A percentile compares a stretch with the other conserved stretches of the same genome.
Conservation (phyloP, 2,797 vertebrate genomes). For the Centroberyx gerrardi region DNA sequence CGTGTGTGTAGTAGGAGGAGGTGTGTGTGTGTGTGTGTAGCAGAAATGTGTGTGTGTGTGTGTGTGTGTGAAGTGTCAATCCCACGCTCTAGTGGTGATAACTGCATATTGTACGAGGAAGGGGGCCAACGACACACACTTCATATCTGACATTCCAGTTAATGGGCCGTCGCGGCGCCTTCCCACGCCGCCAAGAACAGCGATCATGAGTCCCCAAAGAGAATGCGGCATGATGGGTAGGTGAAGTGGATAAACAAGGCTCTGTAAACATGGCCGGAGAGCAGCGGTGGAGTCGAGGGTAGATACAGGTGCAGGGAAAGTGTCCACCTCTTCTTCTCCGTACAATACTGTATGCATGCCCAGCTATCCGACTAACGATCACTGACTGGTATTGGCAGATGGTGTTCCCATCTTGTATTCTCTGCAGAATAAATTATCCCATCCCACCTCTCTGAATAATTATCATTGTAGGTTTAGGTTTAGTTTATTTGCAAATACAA, state of each 20-base stretch:
- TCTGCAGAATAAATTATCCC: too few relatives aligned
- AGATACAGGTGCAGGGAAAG: not conserved
- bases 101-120: slow-evolving; percentile 50
- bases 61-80: slow-evolving; percentile 64
- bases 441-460: too few relatives aligned
- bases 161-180: slow-evolving; percentile 59
- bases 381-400: too few relatives aligned
- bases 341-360: too few relatives aligned
- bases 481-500: too few relatives aligned
- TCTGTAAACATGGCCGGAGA: not conserved
- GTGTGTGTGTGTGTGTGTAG: slow-evolving; percentile 30
- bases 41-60: slow-evolving; percentile 8
- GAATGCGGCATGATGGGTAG: slow-evolving; percentile 50
- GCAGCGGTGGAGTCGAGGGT: too few relatives aligned
- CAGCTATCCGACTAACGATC: too few relatives aligned
- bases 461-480: too few relatives aligned
- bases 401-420: too few relatives aligned
- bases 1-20: not conserved
- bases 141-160: slow-evolving; percentile 71
- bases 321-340: not conserved
- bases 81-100: slow-evolving; percentile 56
- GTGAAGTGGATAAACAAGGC: slow-evolving; percentile 29
- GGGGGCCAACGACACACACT: slow-evolving; percentile 26
- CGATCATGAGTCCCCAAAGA: slow-evolving; percentile 25
- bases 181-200: slow-evolving; percentile 32